phyloP scores from a whole-genome alignment of 2,797 vertebrate species.

The Thalassophryne amazonica region DNA sequence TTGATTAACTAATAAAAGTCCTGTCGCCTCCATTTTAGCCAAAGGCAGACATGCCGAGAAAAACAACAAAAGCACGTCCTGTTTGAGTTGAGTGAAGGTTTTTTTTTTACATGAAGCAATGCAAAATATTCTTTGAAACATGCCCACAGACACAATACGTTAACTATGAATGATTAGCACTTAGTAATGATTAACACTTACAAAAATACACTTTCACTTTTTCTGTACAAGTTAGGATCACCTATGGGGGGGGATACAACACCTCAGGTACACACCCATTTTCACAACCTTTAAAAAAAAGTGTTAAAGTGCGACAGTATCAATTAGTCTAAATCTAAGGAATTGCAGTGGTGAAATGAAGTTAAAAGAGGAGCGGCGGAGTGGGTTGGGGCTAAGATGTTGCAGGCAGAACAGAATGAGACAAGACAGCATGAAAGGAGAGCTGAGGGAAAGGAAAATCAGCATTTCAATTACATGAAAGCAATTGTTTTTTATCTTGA shows the following conservation, averaged over 20 bases:
- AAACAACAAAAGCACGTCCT: too few species aligned
- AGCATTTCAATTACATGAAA: conserved; percentile 80
- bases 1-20: too few species aligned
- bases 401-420: conserved; percentile 16
- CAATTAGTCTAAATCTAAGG: conserved; percentile 39
- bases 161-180: too few species aligned
- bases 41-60: too few species aligned
- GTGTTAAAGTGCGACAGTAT: conserved; percentile 28
- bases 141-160: too few species aligned
- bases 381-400: conserved; percentile 10
- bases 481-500: conserved; percentile 82
- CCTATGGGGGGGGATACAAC: conserved; percentile 9
- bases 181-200: neutral
- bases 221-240: neutral
- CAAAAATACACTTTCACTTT: neutral
- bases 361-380: neutral
- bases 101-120: too few species aligned
- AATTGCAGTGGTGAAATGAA: conserved; percentile 16
- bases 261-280: conserved; percentile 4
- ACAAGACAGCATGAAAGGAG: conserved; percentile 11
- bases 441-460: conserved; percentile 61
- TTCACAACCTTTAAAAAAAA: conserved; percentile 19
- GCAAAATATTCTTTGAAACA: too few species aligned
- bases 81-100: too few species aligned
- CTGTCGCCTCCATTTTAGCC: too few species aligned